Percentiles rank a stretch among this genome's conserved stretches.
phyloP scores from a whole-genome alignment of 1,140 invertebrate species.

The Chlorops oryzae region DNA sequence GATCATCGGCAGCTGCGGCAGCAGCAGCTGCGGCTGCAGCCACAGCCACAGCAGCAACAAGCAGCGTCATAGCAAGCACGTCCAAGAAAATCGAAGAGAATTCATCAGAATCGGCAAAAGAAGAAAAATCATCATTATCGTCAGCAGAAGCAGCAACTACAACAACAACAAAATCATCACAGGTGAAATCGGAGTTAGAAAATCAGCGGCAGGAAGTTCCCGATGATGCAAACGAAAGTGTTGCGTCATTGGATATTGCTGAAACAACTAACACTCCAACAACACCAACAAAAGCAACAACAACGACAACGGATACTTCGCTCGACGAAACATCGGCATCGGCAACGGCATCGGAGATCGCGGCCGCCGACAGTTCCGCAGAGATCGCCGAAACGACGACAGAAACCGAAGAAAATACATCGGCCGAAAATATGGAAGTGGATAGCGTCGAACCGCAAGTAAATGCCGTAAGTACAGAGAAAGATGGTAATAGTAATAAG shows the following conservation, averaged over 20 bases:
- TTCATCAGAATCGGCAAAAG: slow-evolving; percentile 8
- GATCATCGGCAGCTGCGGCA: slow-evolving; percentile 18
- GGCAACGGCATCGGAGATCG: neutral
- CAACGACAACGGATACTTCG: neutral
- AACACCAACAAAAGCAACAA: slow-evolving; percentile 3
- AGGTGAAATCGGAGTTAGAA: no score
- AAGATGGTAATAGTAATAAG: no score
- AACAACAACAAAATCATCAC: no score
- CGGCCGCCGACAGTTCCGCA: neutral
- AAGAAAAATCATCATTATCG: no score
- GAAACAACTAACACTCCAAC: no score
- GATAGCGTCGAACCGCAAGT: no score
- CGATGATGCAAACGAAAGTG: no score
- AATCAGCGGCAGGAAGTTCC: no score
- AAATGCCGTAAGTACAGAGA: no score
- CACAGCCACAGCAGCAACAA: slow-evolving; percentile 11
- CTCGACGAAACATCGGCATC: slow-evolving; percentile 4
- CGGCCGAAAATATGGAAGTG: neutral
- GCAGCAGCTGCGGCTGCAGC: slow-evolving; percentile 6
- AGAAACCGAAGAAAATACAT: neutral
- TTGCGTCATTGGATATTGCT: no score
- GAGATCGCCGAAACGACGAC: neutral
- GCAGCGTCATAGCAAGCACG: slow-evolving; percentile 6
- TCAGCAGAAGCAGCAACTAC: slow-evolving; percentile 4
- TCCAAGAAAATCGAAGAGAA: slow-evolving; percentile 2